Evolutionary conservation across 2,797 vertebrate species (phyloP), one percentile per base, ranked within the genome.

Genomic region (Gorsachius magnificus): DNA sequence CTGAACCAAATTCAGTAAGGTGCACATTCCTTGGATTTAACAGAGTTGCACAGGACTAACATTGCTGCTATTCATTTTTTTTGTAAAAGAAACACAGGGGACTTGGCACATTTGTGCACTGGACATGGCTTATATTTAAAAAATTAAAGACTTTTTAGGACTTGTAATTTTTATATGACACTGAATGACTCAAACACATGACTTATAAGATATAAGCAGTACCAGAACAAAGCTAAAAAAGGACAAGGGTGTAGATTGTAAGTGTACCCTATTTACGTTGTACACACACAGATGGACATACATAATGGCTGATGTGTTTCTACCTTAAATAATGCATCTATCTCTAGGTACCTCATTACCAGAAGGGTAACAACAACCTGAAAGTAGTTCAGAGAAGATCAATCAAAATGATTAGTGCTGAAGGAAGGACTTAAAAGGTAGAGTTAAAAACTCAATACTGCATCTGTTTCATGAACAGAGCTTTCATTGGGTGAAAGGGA

Each of bases 301-400:
- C 14, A 16, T 63, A 82, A 87, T 13, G 9, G 38, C 77, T 82
- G 70, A 82, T 0, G 0, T 26, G 58, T 87, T 95, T 91, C 87
- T 87, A 78, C 58, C 72, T 94, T 90, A 91, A 95, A 88, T 78
- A 93, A 90, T 21, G 50, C 43, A 76, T 71, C 35, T 53, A 85
- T 29, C 17, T 87, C 63, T 54, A 43, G 57, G 60, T 80, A 75
- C 81, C 54, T 90, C 71, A 75, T 85, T 85, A 90, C 50, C 61
- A 89, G 81, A 90, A 87, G 46, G 71, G 56, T 80, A 93, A 85
- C 57, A 84, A 75, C 68, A 65, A 79, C 81, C 65, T 74, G 66
- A 83, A 88, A 65, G 58, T 82, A 89, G 69, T 76, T 96, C 87
- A 88, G 69, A 93, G 76, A 77, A 91, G 65, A 96, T 93, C 81